phyloP scores from a whole-genome alignment of 2,888 invertebrate species.

The Zhuqinia jingwanae region DNA sequence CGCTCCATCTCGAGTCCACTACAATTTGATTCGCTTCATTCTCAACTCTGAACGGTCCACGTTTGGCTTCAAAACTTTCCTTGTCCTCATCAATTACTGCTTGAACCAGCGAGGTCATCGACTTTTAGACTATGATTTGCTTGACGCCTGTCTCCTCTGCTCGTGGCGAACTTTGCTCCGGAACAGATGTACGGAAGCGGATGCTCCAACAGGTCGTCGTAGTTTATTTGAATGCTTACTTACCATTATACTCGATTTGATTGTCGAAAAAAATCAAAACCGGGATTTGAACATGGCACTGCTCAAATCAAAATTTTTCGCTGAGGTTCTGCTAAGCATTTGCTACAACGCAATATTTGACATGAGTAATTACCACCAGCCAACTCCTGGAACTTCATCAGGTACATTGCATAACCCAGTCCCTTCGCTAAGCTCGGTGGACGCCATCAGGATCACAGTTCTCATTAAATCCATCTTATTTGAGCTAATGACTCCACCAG shows the following conservation, averaged over 20 bases:
- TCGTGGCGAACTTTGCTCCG: conserved; percentile 75
- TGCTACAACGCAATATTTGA: conserved; percentile 76
- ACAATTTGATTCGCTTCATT: conserved; percentile 78
- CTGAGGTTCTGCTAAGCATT: conserved; percentile 75
- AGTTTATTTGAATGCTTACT: conserved; percentile 78
- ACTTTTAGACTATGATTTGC: conserved; percentile 77
- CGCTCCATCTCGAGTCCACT: conserved; percentile 70
- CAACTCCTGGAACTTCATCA: conserved; percentile 44
- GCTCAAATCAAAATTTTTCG: conserved; percentile 76
- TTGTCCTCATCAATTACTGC: conserved; percentile 76
- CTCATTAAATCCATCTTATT: conserved; percentile 76
- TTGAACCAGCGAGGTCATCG: conserved; percentile 75
- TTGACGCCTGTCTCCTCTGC: conserved; percentile 75
- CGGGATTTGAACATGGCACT: conserved; percentile 76
- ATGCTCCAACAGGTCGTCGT: conserved; percentile 76
- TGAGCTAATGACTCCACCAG: conserved; percentile 79
- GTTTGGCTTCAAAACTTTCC: conserved; percentile 78
- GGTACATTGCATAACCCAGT: not conserved
- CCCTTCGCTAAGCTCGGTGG: conserved; percentile 62
- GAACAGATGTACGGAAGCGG: conserved; percentile 74
- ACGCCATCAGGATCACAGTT: conserved; percentile 74
- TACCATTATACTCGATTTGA: conserved; percentile 76
- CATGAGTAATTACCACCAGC: conserved; percentile 47
- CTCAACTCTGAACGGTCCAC: conserved; percentile 74
- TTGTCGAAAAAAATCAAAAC: conserved; percentile 75